Evolutionary conservation across 2,113 vertebrate species (phyloP), one percentile per base, ranked within the genome.

Genomic region (Oxyruncus cristatus): DNA sequence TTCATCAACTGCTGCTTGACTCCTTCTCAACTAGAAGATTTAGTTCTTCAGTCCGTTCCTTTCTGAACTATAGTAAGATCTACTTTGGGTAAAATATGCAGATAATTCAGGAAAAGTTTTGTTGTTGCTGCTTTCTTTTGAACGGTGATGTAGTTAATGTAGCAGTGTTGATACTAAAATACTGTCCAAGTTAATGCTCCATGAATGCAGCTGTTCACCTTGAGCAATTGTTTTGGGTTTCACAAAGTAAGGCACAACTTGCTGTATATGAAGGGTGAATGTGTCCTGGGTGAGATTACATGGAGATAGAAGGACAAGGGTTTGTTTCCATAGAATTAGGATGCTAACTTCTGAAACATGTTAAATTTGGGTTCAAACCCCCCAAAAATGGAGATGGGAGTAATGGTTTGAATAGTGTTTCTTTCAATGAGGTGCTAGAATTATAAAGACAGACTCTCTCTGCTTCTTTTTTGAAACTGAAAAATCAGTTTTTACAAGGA

Each of bases 341-440:
- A 13, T 1, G 0, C 5, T 63, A 1, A 0, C 11, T 76, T 61
- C 58, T 85, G 53, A 79, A 76, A 53, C 6, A 1, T 4, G 17
- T 21, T 6, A 8, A 55, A 56, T 8, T 28, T 81, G n/a, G 6
- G 26, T 47, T 86, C 26, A 30, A 70, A 66, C 13, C 23, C 14
- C 12, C 11, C 28, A 5, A 23, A 73, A 37, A 37, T 3, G 10
- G 11, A 65, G 16, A 11, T 12, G 7, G n/a, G n/a, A 78, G 15
- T 22, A 75, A 62, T 23, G 41, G 44, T 55, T 67, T 28, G 32
- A 66, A 20, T 17, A 6, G 30, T 14, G 26, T 39, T 20, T 22
- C 16, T 47, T 37, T 71, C 33, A 24, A 0, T 35, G 22, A 55
- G 44, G 37, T 56, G 14, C 30, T 55, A 20, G 30, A 70, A 22